Base-by-base conservation (phyloP, 2,888 invertebrate genomes). In the Meghimatium bilineatum region DNA sequence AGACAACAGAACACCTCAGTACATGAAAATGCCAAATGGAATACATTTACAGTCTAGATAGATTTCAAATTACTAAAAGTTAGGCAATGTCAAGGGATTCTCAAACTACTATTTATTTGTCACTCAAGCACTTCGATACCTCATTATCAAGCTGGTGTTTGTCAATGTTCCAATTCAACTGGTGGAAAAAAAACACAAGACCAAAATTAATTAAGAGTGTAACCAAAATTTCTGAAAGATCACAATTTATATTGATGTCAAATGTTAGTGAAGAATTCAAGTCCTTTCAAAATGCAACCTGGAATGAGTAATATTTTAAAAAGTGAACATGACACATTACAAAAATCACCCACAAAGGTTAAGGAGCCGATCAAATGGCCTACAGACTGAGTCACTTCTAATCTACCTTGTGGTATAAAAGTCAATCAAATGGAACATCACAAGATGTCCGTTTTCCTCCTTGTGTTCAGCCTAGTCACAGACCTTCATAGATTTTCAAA, bases 101-200 rank as follows among this genome's bases (percentile, higher is more conserved):
- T 49, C n/a, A 44, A 44, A 72, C 44, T 72, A 72, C 8, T 63
- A n/a, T 20, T 44, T 44, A n/a, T 32, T 52, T 77, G 67, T 67
- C 44, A 78, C 66, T 63, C 66, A 44, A 67, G 78, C 67, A 66
- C 23, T 78, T 44, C 26, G 66, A 76, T 82, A 83, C 83, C 77
- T 79, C 83, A 49, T 36, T 49, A 32, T 77, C 83, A 78, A 83
- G 29, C 8, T 29, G 36, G 32, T 78, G 77, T 75, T 72, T 78
- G 26, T 44, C 71, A 77, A 26, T 78, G 29, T 60, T 75, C 75
- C 66, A 72, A 34, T n/a, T 26, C 60, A 38, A 72, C 79, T 83
- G 78, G 36, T 56, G 63, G n/a, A 38, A 23, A 5, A 79, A n/a
- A 78, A n/a, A 56, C 8, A 12, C 10, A 36, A 44, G 49, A 66